These are phyloP conservation scores for Drosophila antonietae DNA, from an alignment of 2,888 invertebrate species.

Conservation along the genomic window DNA sequence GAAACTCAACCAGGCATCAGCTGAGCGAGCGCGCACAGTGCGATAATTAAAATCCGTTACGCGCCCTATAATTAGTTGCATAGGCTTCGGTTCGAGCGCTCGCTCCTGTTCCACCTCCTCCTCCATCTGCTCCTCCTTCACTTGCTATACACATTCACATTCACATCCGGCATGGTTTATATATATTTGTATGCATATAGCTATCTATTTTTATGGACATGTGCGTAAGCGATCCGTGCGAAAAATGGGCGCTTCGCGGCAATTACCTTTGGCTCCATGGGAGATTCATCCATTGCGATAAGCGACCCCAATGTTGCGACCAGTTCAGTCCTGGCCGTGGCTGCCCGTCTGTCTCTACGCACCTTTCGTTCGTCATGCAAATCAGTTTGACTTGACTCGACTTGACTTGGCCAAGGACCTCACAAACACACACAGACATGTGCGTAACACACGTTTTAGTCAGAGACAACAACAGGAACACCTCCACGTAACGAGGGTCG, in stretches of 20 bases:
- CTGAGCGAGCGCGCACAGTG: slow-evolving; percentile 56
- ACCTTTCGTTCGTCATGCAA: slow-evolving; percentile 71
- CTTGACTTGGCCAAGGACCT: slow-evolving; percentile 42
- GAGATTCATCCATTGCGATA: slow-evolving; percentile 74
- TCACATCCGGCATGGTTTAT: slow-evolving; percentile 51
- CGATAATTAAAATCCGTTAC: slow-evolving; percentile 78
- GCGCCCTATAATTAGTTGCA: slow-evolving; percentile 79
- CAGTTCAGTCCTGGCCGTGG: background rate
- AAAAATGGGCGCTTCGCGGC: slow-evolving; percentile 82
- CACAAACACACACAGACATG: slow-evolving; percentile 26
- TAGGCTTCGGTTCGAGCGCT: slow-evolving; percentile 18
- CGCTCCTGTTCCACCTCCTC: background rate
- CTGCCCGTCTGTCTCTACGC: slow-evolving; percentile 75
- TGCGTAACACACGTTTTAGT: slow-evolving; percentile 55
- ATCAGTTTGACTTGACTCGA: slow-evolving; percentile 46
- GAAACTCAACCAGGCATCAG: slow-evolving; percentile 60
- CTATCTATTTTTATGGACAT: slow-evolving; percentile 73
- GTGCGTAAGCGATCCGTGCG: slow-evolving; percentile 83
- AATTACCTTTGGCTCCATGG: slow-evolving; percentile 78
- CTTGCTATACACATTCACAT: slow-evolving; percentile 13
- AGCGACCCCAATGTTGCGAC: slow-evolving; percentile 34
- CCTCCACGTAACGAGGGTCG: slow-evolving; percentile 39
- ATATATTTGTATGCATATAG: slow-evolving; percentile 26
- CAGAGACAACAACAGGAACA: slow-evolving; percentile 27
- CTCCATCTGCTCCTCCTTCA: background rate